Percentiles rank a stretch among this genome's conserved stretches.
These are phyloP conservation scores for Passer domesticus DNA, from an alignment of 2,113 vertebrate genomes.

Conservation along the genomic window DNA sequence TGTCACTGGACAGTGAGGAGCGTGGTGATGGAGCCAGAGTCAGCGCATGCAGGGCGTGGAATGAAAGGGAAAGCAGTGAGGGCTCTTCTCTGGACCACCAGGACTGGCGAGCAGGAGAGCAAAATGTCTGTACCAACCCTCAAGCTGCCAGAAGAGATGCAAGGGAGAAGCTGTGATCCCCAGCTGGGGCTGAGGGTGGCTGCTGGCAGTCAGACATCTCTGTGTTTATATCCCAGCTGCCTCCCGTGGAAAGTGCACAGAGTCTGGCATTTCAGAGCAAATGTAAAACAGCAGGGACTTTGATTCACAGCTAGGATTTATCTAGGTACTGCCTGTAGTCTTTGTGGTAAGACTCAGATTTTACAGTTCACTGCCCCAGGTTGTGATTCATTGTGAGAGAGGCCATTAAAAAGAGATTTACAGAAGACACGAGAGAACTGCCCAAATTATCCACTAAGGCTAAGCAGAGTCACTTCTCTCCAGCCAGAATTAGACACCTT, in stretches of 20 bases:
- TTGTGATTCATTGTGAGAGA: slow-evolving; percentile 5
- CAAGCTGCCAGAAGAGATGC: background rate
- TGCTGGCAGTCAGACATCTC: background rate
- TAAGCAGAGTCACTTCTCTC: background rate
- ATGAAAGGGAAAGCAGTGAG: background rate
- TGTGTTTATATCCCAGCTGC: background rate
- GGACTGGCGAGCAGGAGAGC: background rate
- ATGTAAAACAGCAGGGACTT: background rate
- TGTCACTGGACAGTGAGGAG: slow-evolving; percentile 8
- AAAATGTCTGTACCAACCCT: background rate
- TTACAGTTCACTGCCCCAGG: slow-evolving; percentile 10
- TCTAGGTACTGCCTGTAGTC: background rate
- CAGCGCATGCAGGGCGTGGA: background rate
- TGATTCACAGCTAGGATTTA: slow-evolving; percentile 23
- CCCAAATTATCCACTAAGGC: background rate
- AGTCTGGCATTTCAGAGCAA: background rate
- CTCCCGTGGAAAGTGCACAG: background rate
- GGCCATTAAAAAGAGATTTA: slow-evolving; percentile 35
- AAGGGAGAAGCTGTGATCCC: background rate
- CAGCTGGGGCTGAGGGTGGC: background rate
- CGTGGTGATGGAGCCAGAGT: background rate
- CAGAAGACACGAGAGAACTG: background rate
- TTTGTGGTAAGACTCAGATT: slow-evolving; percentile 6
- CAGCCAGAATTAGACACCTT: background rate
- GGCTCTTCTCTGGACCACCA: background rate